Evolutionary conservation across 1,140 invertebrate genomes (phyloP), one percentile per base, ranked within the genome.

Genomic region (Leucophenga varia): DNA sequence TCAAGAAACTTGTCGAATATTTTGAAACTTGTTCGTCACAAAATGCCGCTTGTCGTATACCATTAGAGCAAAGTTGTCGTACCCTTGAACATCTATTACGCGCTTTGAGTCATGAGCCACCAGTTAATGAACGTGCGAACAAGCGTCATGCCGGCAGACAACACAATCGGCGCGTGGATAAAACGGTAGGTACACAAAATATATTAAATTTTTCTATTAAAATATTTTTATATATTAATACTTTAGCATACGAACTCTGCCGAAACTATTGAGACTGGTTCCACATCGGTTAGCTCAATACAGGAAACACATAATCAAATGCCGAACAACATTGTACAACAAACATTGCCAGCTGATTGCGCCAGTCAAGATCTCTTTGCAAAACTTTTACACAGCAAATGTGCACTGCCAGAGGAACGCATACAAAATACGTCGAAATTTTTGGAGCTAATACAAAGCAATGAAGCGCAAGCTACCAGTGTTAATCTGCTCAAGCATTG

Each of bases 31-130:
- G 52, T 0, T 53, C 56, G 12, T 48, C 79, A 34, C 57, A 71
- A n/a, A n/a, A n/a, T n/a, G n/a, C n/a, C n/a, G n/a, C n/a, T n/a
- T n/a, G n/a, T n/a, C n/a, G n/a, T n/a, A n/a, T n/a, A n/a, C n/a
- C n/a, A n/a, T n/a, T n/a, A n/a, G n/a, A n/a, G n/a, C n/a, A n/a
- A n/a, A n/a, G n/a, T n/a, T n/a, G n/a, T n/a, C n/a, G n/a, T n/a
- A n/a, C n/a, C n/a, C n/a, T n/a, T 3, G 76, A 79, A 30, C 78
- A 80, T 57, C 43, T 80, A 25, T 39, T 68, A 7, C 77, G 78
- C 1, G 61, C 71, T 0, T 31, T 74, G 12, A 57, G 61, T 14
- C 54, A 52, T 21, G 38, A 35, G 54, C 64, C 7, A 43, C 36
- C 39, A 13, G 9, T 38, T 19, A 46, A 49, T 25, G 61, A 68